A percentile compares a stretch with the other conserved stretches of the same genome.
These are phyloP conservation scores for Hermaeophaga mercurialis DNA, from an alignment of 2,888 invertebrate species.

Conservation along the genomic window DNA sequence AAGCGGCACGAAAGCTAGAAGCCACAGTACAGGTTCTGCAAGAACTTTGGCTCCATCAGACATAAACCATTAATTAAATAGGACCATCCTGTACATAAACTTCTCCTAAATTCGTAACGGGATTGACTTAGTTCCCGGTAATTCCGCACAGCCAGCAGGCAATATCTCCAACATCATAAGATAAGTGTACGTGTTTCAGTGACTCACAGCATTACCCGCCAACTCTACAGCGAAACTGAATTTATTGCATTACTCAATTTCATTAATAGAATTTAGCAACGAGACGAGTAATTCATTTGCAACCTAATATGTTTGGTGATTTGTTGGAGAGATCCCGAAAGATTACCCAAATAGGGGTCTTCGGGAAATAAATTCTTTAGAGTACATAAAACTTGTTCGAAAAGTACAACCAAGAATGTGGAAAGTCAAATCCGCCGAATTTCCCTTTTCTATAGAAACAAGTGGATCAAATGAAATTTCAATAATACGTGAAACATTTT, in stretches of 20 bases:
- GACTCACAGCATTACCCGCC: conserved; percentile 26
- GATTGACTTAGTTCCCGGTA: conserved; percentile 17
- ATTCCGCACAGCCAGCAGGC: conserved; percentile 17
- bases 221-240: conserved; percentile 36
- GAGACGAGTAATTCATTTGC: conserved; percentile 45
- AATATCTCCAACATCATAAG: conserved; percentile 34
- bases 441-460: too few relatives aligned
- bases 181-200: conserved; percentile 34
- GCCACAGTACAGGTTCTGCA: too few relatives aligned
- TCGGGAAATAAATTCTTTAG: too few relatives aligned
- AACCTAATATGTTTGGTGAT: conserved; percentile 31
- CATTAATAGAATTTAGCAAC: conserved; percentile 49
- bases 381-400: too few relatives aligned
- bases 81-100: background rate
- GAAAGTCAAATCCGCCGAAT: too few relatives aligned
- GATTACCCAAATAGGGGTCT: too few relatives aligned
- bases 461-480: too few relatives aligned
- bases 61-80: too few relatives aligned
- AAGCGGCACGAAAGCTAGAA: too few relatives aligned
- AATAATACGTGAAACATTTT: too few relatives aligned
- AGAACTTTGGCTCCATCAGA: too few relatives aligned
- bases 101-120: conserved; percentile 13
- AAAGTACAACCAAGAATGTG: too few relatives aligned
- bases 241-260: conserved; percentile 50
- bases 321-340: background rate